Evolutionary conservation across 2,888 invertebrate species (phyloP).

Genomic region (Syrista parreyssii): DNA sequence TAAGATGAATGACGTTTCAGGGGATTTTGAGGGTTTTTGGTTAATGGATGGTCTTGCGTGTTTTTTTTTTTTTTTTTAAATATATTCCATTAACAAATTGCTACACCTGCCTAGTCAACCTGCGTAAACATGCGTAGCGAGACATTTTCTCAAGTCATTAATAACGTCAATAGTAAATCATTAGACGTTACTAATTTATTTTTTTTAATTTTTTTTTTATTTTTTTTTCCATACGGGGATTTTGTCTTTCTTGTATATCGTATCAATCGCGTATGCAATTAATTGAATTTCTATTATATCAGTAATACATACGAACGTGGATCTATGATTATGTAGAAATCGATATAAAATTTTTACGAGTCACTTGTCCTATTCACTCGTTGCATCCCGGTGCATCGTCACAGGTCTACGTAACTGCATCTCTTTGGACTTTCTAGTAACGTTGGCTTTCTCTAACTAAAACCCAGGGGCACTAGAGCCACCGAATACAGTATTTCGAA

Average conservation of each 20-base stretch:
- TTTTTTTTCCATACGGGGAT: not conserved
- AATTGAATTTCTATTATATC: too few relatives aligned
- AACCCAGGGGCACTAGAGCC: not conserved
- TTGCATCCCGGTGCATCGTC: not conserved
- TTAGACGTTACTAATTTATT: constrained; percentile 3
- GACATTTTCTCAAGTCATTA: not conserved
- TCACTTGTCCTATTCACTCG: not conserved
- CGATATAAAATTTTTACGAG: not conserved
- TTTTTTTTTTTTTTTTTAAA: not conserved
- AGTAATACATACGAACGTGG: too few relatives aligned
- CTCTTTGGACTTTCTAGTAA: not conserved
- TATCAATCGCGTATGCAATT: not conserved
- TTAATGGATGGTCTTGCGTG: not conserved
- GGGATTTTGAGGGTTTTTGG: not conserved
- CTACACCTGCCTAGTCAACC: not conserved
- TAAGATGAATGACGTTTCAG: not conserved
- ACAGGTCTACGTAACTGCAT: not conserved
- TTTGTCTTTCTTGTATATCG: not conserved
- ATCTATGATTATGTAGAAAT: not conserved
- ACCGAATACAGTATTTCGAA: not conserved
- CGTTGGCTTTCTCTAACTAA: not conserved
- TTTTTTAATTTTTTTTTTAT: not conserved
- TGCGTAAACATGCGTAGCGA: not conserved
- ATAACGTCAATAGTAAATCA: not conserved
- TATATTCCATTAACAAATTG: not conserved